Conservation (phyloP, 2,113 vertebrate genomes). For the Argyrosomus japonicus region DNA sequence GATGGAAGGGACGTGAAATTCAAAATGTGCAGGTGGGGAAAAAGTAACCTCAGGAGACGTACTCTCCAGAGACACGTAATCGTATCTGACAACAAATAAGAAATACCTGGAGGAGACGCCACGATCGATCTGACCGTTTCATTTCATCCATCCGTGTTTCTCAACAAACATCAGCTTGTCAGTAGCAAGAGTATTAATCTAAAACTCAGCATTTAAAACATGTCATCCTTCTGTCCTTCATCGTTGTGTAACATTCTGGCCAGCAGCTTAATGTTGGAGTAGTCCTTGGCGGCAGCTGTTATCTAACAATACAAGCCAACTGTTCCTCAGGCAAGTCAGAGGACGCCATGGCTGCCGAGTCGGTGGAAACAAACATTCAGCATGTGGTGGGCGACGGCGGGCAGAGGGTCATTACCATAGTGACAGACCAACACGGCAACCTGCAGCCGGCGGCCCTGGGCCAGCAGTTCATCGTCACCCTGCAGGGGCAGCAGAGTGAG, state of each 20-base stretch:
- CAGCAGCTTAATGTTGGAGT: not conserved
- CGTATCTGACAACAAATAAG: conserved; percentile 27
- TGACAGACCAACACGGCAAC: conserved; percentile 80
- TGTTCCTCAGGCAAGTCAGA: conserved; percentile 68
- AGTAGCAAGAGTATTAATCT: not conserved
- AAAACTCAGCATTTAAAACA: not conserved
- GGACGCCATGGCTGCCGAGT: conserved; percentile 63
- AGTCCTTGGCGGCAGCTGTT: conserved; percentile 8
- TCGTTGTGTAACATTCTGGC: conserved; percentile 21
- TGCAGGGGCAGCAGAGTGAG: conserved; percentile 85
- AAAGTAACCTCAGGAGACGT: conserved; percentile 15
- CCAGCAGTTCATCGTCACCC: conserved; percentile 83
- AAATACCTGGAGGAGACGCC: not conserved
- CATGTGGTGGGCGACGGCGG: conserved; percentile 76
- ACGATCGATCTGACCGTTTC: not conserved
- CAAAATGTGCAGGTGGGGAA: not conserved
- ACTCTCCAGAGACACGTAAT: not conserved
- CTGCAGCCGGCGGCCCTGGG: conserved; percentile 72
- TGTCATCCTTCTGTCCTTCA: not conserved
- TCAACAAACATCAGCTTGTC: not conserved
- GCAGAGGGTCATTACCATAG: conserved; percentile 86
- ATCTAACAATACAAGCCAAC: conserved; percentile 24
- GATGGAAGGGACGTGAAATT: conserved; percentile 4
- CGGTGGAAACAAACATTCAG: conserved; percentile 69
- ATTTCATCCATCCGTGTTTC: not conserved